A percentile compares a stretch with the other conserved stretches of the same genome.
Conservation (phyloP, 64 coral and sea anemone genomes). For the Porites australiensis region DNA sequence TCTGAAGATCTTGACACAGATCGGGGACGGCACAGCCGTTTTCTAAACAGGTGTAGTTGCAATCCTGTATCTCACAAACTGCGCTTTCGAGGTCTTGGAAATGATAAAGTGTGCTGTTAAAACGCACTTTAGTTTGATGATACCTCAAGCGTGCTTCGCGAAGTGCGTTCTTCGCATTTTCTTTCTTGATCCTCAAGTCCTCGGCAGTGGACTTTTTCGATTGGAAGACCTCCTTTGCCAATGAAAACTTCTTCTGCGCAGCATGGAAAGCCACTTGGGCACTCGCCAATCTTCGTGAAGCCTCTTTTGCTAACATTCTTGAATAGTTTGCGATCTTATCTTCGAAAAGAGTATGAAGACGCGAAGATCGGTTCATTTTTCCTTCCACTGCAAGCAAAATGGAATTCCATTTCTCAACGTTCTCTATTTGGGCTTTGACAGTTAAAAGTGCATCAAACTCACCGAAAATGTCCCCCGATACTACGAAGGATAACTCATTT, state of each 20-base stretch:
- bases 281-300: neutral
- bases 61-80: conserved; percentile 10
- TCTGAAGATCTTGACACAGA: neutral
- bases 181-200: neutral
- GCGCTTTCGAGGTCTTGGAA: neutral
- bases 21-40: neutral
- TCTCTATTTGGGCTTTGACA: neutral
- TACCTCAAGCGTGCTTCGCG: conserved; percentile 2
- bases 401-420: neutral
- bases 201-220: neutral
- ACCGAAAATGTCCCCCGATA: neutral
- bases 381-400: neutral
- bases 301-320: neutral
- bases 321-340: neutral
- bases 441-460: neutral
- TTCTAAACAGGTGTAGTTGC: conserved; percentile 24
- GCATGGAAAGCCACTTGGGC: neutral
- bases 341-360: neutral
- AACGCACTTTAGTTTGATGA: neutral
- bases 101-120: neutral
- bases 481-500: neutral
- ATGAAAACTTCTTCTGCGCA: neutral
- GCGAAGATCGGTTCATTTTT: conserved; percentile 1
- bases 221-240: neutral
- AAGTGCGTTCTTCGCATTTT: neutral